Base-by-base conservation (phyloP, 1,140 invertebrate genomes). In the Rhagoletis pomonella region DNA sequence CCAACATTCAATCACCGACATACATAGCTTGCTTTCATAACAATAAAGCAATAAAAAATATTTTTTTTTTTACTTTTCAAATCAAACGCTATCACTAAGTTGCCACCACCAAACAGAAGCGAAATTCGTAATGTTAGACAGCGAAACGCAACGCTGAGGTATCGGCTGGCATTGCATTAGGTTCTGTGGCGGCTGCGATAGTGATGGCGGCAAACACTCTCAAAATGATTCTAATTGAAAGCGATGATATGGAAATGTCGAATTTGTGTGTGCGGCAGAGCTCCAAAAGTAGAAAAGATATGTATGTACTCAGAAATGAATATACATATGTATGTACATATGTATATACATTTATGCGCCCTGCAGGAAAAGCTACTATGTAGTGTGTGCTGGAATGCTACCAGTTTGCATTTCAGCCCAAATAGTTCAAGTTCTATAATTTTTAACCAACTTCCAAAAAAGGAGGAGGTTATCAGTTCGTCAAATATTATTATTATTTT, bases 191-290 rank as follows among this genome's bases (percentile, higher is more conserved):
- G 84, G 84, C n/a, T 58, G 58, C 29, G 84, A 44, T 85, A 60
- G 84, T 85, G 84, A 85, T 60, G 59, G 84, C 55, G 55, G 84
- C 58, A 62, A 85, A 60, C 84, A 85, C 58, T 60, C 55, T 29
- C 58, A 85, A 85, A 85, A 62, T 85, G 84, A 85, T 39, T 60
- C 84, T 85, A 85, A 85, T 85, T 85, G 84, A 62, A 85, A 85
- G 84, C 59, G 84, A 85, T 85, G 84, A 85, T 85, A 19, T 85
- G 84, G 55, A 85, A 85, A 85, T 85, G 84, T 85, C 84, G 84
- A 85, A 62, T 42, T 58, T 29, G 50, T 47, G 29, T 85, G 58
- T 85, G 59, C 84, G 5, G 55, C 29, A 9, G 7, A 19, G 47
- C 47, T 60, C 47, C 64, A 67, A 44, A 73, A 42, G 67, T 47